Evolutionary conservation across 1,140 invertebrate species (phyloP).

Genomic region (Camponotus vicinus): DNA sequence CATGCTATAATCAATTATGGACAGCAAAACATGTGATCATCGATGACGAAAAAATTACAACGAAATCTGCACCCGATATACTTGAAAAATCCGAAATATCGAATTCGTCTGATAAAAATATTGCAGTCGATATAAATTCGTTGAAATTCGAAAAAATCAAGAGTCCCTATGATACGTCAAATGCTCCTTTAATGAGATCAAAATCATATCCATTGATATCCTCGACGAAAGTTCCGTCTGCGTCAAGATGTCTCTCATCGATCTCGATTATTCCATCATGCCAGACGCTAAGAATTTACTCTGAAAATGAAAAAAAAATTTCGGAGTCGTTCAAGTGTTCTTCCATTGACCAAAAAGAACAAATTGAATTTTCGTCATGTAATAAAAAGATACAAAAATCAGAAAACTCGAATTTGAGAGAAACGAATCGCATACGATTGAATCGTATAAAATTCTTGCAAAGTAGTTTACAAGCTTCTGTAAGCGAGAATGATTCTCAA

Average conservation of each 20-base stretch:
- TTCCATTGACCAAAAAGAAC: not conserved
- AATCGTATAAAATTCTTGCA: conserved; percentile 64
- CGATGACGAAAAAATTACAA: not conserved
- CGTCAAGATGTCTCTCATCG: conserved; percentile 1
- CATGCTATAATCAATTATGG: not conserved
- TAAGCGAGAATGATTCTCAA: not conserved
- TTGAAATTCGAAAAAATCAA: not conserved
- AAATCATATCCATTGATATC: conserved; percentile 49
- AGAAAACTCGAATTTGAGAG: conserved; percentile 22
- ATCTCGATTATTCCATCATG: not conserved
- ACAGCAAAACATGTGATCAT: conserved; percentile 27
- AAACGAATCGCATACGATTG: conserved; percentile 48
- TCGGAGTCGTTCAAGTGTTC: not conserved
- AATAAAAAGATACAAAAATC: not conserved
- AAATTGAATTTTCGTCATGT: not conserved
- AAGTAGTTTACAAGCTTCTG: not conserved
- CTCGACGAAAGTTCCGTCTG: conserved; percentile 35
- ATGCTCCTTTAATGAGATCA: not conserved
- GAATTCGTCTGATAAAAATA: not conserved
- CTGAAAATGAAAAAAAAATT: not conserved
- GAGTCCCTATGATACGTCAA: not conserved
- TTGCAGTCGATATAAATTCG: not conserved
- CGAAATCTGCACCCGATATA: not conserved
- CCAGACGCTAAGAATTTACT: not conserved
- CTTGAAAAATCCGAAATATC: not conserved